Percentiles rank a stretch among this genome's conserved stretches.
phyloP scores from a whole-genome alignment of 2,113 vertebrate genomes.

The Motacilla tschutschensis region DNA sequence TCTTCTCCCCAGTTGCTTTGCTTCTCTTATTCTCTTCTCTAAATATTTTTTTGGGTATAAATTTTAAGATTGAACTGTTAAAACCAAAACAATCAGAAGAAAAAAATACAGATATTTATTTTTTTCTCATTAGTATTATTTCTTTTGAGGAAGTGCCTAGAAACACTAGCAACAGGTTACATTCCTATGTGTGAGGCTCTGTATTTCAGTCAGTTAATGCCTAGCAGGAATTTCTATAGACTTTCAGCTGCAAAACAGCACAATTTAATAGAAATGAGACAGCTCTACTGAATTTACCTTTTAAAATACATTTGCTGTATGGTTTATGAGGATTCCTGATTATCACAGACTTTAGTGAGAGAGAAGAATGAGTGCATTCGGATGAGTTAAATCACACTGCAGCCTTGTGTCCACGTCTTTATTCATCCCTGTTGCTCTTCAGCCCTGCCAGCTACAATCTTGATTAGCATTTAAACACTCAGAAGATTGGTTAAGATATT shows the following conservation, averaged over 20 bases:
- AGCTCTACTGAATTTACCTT: background rate
- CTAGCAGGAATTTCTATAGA: background rate
- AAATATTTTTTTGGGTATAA: background rate
- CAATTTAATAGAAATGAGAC: background rate
- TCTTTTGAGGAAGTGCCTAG: background rate
- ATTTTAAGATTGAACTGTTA: background rate
- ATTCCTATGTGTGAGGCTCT: background rate
- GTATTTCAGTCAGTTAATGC: background rate
- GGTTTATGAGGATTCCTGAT: background rate
- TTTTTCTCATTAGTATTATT: background rate
- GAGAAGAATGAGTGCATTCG: background rate
- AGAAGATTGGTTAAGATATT: background rate
- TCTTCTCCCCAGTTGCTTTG: too few relatives aligned
- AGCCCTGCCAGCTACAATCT: background rate
- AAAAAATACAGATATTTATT: background rate
- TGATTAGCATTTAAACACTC: background rate
- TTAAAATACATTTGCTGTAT: background rate
- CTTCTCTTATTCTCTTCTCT: background rate
- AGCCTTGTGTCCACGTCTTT: background rate
- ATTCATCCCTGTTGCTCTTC: background rate
- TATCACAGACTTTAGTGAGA: background rate
- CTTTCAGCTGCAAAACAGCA: background rate
- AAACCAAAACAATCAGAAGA: background rate
- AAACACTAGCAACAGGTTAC: background rate
- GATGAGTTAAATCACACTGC: background rate